phyloP scores from a whole-genome alignment of 2,113 vertebrate genomes.

The Platichthys flesus region DNA sequence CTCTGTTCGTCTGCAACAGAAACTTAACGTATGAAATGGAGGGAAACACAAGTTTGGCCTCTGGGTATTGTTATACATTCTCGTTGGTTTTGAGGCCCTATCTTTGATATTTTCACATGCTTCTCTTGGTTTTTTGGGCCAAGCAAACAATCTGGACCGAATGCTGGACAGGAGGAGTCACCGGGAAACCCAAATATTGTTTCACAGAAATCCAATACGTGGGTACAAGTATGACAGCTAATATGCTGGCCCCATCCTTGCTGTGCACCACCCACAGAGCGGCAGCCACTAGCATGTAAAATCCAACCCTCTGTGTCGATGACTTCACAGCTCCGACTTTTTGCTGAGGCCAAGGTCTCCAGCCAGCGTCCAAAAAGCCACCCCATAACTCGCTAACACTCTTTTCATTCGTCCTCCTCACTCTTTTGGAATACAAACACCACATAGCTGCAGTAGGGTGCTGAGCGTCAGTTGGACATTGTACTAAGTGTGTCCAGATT shows the following conservation, averaged over 20 bases:
- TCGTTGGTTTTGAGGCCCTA: slow-evolving; percentile 53
- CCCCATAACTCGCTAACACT: slow-evolving; percentile 44
- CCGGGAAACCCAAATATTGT: slow-evolving; percentile 77
- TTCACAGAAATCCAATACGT: slow-evolving; percentile 74
- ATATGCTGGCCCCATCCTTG: slow-evolving; percentile 64
- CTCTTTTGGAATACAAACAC: slow-evolving; percentile 19
- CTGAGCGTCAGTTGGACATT: slow-evolving; percentile 43
- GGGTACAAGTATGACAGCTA: slow-evolving; percentile 75
- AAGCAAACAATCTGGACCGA: slow-evolving; percentile 56
- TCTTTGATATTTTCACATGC: slow-evolving; percentile 69
- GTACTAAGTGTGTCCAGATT: slow-evolving; percentile 64
- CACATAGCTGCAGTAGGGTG: slow-evolving; percentile 38
- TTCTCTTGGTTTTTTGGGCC: slow-evolving; percentile 43
- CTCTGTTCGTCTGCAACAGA: slow-evolving; percentile 26
- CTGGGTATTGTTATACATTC: slow-evolving; percentile 66
- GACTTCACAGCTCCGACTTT: slow-evolving; percentile 59
- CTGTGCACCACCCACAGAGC: slow-evolving; percentile 72
- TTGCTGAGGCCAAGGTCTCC: slow-evolving; percentile 41
- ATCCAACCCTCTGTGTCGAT: slow-evolving; percentile 57
- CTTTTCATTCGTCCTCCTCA: slow-evolving; percentile 42
- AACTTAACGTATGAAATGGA: slow-evolving; percentile 38
- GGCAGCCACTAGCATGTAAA: slow-evolving; percentile 45
- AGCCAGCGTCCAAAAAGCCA: slow-evolving; percentile 57
- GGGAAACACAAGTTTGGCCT: slow-evolving; percentile 48
- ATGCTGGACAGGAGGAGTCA: slow-evolving; percentile 56